phyloP scores from a whole-genome alignment of 2,113 vertebrate species.

The Arenaria interpres region DNA sequence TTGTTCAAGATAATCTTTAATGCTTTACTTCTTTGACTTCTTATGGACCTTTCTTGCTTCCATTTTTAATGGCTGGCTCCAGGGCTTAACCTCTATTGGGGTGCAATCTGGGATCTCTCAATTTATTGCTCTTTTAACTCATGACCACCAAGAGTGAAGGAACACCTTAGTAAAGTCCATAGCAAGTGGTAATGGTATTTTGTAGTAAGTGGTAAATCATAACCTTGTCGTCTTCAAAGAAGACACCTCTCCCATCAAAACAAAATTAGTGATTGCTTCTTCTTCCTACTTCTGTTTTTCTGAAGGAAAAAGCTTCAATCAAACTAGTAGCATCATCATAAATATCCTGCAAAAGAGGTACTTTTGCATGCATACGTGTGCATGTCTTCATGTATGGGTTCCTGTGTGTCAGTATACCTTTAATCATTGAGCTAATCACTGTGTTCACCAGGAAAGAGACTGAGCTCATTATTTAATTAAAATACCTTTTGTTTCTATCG shows the following conservation, averaged over 20 bases:
- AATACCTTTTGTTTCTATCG: conserved; percentile 46
- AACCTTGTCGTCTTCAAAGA: not conserved
- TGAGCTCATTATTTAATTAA: conserved; percentile 66
- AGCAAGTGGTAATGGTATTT: not conserved
- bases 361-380: not conserved
- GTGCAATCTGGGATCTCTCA: not conserved
- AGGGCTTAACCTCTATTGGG: not conserved
- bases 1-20: not conserved
- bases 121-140: not conserved
- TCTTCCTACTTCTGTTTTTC: not conserved
- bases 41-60: not conserved
- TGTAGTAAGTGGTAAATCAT: not conserved
- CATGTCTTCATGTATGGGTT: not conserved
- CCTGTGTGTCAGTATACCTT: conserved; percentile 11
- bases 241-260: not conserved
- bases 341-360: not conserved
- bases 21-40: not conserved
- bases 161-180: not conserved
- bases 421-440: conserved; percentile 52
- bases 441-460: conserved; percentile 39
- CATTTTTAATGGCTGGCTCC: not conserved
- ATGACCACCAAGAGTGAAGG: not conserved
- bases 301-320: not conserved
- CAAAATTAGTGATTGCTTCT: not conserved
- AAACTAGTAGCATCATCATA: not conserved